phyloP scores from a whole-genome alignment of 2,888 invertebrate genomes.

The Chrysotoxum bicinctum region DNA sequence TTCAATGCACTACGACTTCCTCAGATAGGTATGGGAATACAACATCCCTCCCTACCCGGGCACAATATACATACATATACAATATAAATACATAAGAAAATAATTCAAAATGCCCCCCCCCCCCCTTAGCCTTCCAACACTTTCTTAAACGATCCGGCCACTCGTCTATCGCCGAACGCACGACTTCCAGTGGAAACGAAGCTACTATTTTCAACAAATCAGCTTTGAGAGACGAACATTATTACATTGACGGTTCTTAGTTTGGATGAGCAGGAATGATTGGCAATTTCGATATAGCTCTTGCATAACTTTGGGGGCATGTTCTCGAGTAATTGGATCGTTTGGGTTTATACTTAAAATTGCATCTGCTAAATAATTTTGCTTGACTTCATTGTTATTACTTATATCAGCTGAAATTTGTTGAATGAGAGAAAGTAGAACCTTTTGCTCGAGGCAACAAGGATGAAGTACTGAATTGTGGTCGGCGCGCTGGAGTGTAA shows the following conservation, averaged over 20 bases:
- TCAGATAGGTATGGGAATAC: too few species aligned
- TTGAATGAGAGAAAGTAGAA: slow-evolving; percentile 95
- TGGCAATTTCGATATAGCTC: slow-evolving; percentile 89
- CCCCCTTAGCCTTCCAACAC: too few species aligned
- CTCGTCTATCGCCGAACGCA: too few species aligned
- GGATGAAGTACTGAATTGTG: slow-evolving; percentile 89
- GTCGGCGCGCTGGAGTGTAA: slow-evolving; percentile 92
- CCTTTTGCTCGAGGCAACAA: slow-evolving; percentile 91
- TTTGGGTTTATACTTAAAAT: slow-evolving; percentile 90
- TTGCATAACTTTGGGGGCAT: slow-evolving; percentile 89
- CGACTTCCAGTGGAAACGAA: too few species aligned
- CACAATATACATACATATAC: too few species aligned
- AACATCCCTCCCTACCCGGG: too few species aligned
- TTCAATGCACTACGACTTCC: too few species aligned
- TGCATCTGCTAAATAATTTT: slow-evolving; percentile 93
- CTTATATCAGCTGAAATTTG: slow-evolving; percentile 95
- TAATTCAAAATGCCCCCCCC: too few species aligned
- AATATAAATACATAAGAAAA: too few species aligned
- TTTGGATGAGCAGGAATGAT: slow-evolving; percentile 86
- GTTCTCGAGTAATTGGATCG: slow-evolving; percentile 91
- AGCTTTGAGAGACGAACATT: slow-evolving; percentile 81
- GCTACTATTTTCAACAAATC: slow-evolving; percentile 76
- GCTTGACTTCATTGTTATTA: slow-evolving; percentile 91
- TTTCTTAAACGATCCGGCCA: too few species aligned
- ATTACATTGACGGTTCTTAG: slow-evolving; percentile 84